Evolutionary conservation across 1,140 invertebrate genomes (phyloP), one percentile per base, ranked within the genome.

Genomic region (Radopholus similis): DNA sequence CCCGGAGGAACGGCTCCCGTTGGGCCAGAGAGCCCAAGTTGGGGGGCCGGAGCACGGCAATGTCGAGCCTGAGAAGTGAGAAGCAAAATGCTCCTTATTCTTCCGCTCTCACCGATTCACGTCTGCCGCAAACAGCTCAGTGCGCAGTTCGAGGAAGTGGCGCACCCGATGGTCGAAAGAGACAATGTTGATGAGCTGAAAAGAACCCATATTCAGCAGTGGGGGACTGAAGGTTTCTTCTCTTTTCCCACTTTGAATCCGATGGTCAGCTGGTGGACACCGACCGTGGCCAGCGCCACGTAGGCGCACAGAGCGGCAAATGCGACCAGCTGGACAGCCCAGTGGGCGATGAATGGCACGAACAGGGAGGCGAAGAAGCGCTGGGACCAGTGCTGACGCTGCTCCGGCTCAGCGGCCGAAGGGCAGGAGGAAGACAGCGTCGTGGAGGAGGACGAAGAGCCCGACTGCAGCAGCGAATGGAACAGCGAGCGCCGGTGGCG

Each of bases 191-290:
- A 66, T 80, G 40, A 53, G 75, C 77, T 13, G 38, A 58, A 26
- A 74, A 77, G 35, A 58, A 80, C 76, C 76, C 79, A 77, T 79
- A 78, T 35, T 77, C 68, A 78, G 49, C 76, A 77, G 26, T 44
- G 51, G 0, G 60, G 76, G 8, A 49, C 47, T 57, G 79, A 77
- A 38, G 80, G 59, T 60, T 68, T 66, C 23, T 55, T 38, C 21
- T 79, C 34, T n/a, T 51, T 62, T 11, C 75, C 67, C 35, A 77
- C 76, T 64, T 77, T 72, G 68, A 77, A 77, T 35, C 76, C 76
- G 56, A 77, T 64, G n/a, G 62, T 51, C n/a, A 77, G 37, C 8
- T 68, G 47, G 35, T 59, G 63, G 15, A 80, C 54, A 42, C 76
- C 76, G 23, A 51, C 54, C 55, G 53, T 54, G 2, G 74, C 40